A percentile compares a stretch with the other conserved stretches of the same genome.
Conservation (phyloP, 2,113 vertebrate genomes). For the Pandion haliaetus region DNA sequence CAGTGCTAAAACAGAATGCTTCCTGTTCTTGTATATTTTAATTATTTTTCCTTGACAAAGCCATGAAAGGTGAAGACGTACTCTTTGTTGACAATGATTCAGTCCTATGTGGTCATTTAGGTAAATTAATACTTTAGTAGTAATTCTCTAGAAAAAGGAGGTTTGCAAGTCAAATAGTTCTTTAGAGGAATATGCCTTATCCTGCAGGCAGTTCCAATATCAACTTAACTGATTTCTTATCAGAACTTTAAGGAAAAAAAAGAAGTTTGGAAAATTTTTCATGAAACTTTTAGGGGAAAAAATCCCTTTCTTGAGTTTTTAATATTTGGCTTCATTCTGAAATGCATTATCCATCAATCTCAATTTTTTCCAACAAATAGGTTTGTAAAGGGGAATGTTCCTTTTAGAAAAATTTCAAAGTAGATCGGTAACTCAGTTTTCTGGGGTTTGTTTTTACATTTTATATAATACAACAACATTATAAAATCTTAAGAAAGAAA, state of each 20-base stretch:
- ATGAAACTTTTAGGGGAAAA: not conserved
- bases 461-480: not conserved
- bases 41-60: not conserved
- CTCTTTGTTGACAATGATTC: not conserved
- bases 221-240: not conserved
- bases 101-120: not conserved
- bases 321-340: not conserved
- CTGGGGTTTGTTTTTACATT: not conserved
- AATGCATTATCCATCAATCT: not conserved
- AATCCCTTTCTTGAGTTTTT: not conserved
- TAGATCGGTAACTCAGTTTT: not conserved
- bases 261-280: not conserved
- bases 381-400: not conserved
- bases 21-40: not conserved
- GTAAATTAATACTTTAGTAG: not conserved
- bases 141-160: slow-evolving; percentile 17
- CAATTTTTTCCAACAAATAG: not conserved
- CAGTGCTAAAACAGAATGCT: not conserved
- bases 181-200: not conserved
- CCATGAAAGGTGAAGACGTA: not conserved
- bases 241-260: not conserved
- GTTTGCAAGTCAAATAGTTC: not conserved
- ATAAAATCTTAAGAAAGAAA: not conserved
- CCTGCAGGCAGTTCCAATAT: not conserved
- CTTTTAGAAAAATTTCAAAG: not conserved